phyloP scores from a whole-genome alignment of 2,113 vertebrate species.

The Forbesichthys agassizii region DNA sequence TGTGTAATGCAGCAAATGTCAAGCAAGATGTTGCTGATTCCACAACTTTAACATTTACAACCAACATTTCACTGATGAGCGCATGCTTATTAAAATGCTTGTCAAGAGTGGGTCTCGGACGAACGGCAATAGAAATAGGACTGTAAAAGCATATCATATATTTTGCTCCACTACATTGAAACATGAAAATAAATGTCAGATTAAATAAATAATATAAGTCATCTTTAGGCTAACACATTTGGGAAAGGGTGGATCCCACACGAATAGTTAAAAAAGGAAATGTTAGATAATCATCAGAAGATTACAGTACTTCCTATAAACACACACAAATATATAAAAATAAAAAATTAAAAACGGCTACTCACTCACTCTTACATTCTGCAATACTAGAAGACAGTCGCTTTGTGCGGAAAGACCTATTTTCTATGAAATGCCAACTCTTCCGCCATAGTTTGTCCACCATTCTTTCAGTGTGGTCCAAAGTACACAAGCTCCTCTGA shows the following conservation, averaged over 20 bases:
- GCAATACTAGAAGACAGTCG: conserved; percentile 20
- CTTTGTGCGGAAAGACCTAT: conserved; percentile 61
- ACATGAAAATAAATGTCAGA: conserved; percentile 14
- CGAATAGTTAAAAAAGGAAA: too few species aligned
- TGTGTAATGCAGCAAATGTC: background rate
- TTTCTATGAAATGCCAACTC: conserved; percentile 73
- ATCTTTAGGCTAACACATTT: background rate
- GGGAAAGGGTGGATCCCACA: background rate
- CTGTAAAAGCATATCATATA: background rate
- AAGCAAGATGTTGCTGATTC: conserved; percentile 20
- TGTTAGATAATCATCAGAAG: too few species aligned
- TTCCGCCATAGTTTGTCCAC: conserved; percentile 77
- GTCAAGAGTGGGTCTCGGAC: background rate
- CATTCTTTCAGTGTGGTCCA: conserved; percentile 70
- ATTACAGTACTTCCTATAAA: background rate
- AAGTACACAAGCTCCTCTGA: conserved; percentile 66
- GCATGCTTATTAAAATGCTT: conserved; percentile 4
- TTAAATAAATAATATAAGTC: conserved; percentile 4
- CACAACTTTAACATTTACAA: conserved; percentile 9
- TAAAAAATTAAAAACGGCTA: conserved; percentile 43
- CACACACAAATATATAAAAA: conserved; percentile 2
- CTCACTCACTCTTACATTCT: conserved; percentile 74
- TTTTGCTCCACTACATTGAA: conserved; percentile 12
- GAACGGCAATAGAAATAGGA: conserved; percentile 7
- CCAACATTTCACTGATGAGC: conserved; percentile 8